A percentile compares a stretch with the other conserved stretches of the same genome.
phyloP scores from a whole-genome alignment of 2,888 invertebrate species.

The Disparrhopalites patrizii region DNA sequence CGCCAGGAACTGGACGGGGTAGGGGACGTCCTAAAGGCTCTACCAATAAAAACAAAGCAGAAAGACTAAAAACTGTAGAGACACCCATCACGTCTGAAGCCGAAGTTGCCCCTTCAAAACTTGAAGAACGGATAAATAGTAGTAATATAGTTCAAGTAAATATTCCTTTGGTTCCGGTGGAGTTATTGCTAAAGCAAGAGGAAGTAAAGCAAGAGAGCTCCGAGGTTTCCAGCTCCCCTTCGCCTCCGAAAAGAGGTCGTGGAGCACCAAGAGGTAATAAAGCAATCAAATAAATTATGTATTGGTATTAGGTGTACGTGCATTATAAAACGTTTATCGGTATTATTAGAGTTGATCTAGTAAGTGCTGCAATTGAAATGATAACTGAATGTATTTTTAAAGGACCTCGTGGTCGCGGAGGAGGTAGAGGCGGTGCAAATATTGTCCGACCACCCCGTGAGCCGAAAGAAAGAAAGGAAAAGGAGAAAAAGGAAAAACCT shows the following conservation, averaged over 20 bases:
- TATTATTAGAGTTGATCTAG: no score
- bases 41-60: constrained; percentile 36
- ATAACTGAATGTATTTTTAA: no score
- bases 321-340: no score
- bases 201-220: background rate
- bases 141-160: background rate
- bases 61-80: constrained; percentile 1
- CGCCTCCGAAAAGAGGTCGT: background rate
- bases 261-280: constrained; percentile 7
- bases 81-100: no score
- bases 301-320: no score
- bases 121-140: no score
- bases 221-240: background rate
- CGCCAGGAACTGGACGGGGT: constrained; percentile 36
- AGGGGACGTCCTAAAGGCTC: constrained; percentile 44
- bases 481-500: no score
- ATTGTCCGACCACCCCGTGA: constrained; percentile 23
- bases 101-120: no score
- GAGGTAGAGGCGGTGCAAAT: constrained; percentile 13
- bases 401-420: constrained; percentile 10
- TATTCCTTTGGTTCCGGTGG: background rate
- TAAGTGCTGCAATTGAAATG: no score
- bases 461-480: constrained; percentile 17
- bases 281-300: no score
- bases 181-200: background rate